Evolutionary conservation across 2,113 vertebrate genomes (phyloP), one percentile per base, ranked within the genome.

Genomic region (Reinhardtius hippoglossoides): DNA sequence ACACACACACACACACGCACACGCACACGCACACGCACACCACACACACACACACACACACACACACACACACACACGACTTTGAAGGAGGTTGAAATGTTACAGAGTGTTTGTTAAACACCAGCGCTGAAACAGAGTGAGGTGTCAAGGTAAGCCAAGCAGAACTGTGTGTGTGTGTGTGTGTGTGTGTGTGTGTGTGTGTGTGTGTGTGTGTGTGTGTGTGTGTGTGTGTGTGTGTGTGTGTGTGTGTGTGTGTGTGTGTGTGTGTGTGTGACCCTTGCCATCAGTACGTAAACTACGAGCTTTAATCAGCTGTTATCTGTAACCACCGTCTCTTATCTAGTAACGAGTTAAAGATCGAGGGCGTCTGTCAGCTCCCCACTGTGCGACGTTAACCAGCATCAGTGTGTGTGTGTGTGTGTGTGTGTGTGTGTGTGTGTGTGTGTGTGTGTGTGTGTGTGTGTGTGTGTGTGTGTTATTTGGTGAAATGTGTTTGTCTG

Each of bases 81-180:
- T 46, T 48, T 74, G n/a, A 37, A 83, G 44, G 81, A 83, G 67
- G 80, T 4, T 0, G 31, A 71, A n/a, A n/a, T n/a, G n/a, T n/a
- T n/a, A n/a, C n/a, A n/a, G n/a, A 74, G 73, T 6, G 70, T 78
- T 85, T 80, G 26, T 69, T 78, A 74, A 88, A 83, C 73, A 76
- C 23, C 44, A 14, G 42, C 42, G 3, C 42, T 13, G 42, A 13
- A 44, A 44, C 74, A 62, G 69, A 82, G 44, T 4, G 27, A 70
- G 48, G 57, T 79, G 87, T 75, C 42, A 72, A 13, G 26, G 7
- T 23, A 24, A 66, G 52, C 66, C 58, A 56, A 54, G 60, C 35
- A 67, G 64, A 82, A 55, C 62, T 16, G 60, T 13, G 54, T 26
- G 61, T 55, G 55, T 78, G 65, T 27, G 60, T 60, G 79, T 66